Conservation (phyloP, 2,888 invertebrate genomes). For the Hypomecis atomaria region DNA sequence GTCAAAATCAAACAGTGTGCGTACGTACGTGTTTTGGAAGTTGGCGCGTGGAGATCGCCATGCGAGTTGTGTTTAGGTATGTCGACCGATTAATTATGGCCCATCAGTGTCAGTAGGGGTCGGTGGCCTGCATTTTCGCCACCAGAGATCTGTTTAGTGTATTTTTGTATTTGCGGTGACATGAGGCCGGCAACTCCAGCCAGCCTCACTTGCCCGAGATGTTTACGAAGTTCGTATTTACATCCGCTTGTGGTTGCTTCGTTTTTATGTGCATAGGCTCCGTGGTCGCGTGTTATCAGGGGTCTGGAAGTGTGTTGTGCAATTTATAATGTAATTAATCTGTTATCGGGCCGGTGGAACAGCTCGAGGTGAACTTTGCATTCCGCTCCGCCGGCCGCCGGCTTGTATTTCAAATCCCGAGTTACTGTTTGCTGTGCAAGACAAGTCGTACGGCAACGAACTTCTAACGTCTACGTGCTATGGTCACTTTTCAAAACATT, state of each 20-base stretch:
- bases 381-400: conserved; percentile 45
- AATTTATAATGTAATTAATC: conserved; percentile 81
- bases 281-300: conserved; percentile 68
- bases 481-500: not conserved
- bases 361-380: conserved; percentile 69
- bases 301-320: conserved; percentile 74
- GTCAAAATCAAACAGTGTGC: conserved; percentile 66
- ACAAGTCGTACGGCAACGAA: conserved; percentile 22
- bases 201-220: conserved; percentile 9
- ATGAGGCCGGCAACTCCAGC: conserved; percentile 20
- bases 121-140: conserved; percentile 74
- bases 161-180: conserved; percentile 68
- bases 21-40: conserved; percentile 77
- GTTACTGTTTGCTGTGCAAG: conserved; percentile 22
- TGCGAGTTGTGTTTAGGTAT: conserved; percentile 82
- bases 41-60: conserved; percentile 76
- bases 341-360: conserved; percentile 71
- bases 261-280: conserved; percentile 69
- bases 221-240: conserved; percentile 55
- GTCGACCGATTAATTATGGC: conserved; percentile 81
- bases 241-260: conserved; percentile 58
- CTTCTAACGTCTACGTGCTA: not conserved
- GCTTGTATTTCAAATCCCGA: conserved; percentile 39
- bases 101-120: conserved; percentile 74
- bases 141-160: conserved; percentile 60